Evolutionary conservation across 2,797 vertebrate genomes (phyloP), one percentile per base, ranked within the genome.

Genomic region (Nasua narica): DNA sequence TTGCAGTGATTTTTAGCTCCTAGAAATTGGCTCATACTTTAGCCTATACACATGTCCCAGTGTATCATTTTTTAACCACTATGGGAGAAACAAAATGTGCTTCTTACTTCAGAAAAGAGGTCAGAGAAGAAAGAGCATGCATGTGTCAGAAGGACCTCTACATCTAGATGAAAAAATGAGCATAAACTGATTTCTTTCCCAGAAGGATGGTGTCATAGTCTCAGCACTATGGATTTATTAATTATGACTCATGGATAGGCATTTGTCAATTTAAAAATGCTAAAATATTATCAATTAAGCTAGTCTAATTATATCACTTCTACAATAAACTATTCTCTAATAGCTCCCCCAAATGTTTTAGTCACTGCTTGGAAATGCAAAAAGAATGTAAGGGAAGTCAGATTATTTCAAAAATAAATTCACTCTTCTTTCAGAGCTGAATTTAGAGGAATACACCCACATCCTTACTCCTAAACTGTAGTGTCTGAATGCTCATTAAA

Each of bases 11-110:
- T 97, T 97, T 93, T 98, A 98, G 98, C 98, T 99, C 97, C 97
- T 98, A 99, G 99, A 99, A 99, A 99, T 98, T 99, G 99, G 98
- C 98, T 99, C 98, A 98, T 99, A 98, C 98, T 99, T 99, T 98
- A 99, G 98, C 97, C 97, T 98, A 93, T 98, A 97, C 99, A 98
- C 98, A 98, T 98, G 69, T 98, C 98, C 98, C 98, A 98, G 97
- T 98, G 98, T 99, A 98, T 99, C 98, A 98, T 98, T 98, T 93
- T 99, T 99, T 98, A 98, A 97, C 97, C 97, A 97, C 98, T 98
- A 97, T 98, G n/a, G 65, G 56, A 94, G 52, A 74, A 91, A 78
- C 48, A 65, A 79, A 95, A 91, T 84, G 37, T 82, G 52, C 52
- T 87, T 95, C 93, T 95, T 69, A 85, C 78, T 94, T 88, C 69